Evolutionary conservation across 30 jellyfish, hydroid and myxozoan genomes (phyloP), one percentile per base, ranked within the genome.

Genomic region (Hydractinia echinata): DNA sequence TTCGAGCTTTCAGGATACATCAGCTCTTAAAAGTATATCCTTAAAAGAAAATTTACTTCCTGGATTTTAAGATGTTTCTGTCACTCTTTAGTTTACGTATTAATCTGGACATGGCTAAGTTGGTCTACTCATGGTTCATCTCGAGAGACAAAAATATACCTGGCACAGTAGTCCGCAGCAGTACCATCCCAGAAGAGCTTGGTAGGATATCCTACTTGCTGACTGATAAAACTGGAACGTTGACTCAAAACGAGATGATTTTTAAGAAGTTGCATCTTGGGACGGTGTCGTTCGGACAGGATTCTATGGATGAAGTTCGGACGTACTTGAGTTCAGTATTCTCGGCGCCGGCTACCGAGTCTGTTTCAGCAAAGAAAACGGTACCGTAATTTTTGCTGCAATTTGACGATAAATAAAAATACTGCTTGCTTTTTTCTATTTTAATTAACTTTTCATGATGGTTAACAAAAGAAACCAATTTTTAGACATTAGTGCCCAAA

Each of bases 141-240:
- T 88, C 95, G 39, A 51, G 86, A 49, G 97, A 91, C 21, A 76
- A 82, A 53, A 74, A 91, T 7, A 91, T 91, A 16, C 96, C 95
- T 0, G 96, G 78, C n/a, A 91, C 97, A 4, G 97, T 91, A 52
- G 97, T 91, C n/a, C 85, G 97, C 21, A 84, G 94, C 58, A 91
- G 97, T 78, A 91, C 97, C 69, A 91, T 91, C 14, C 95, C 97
- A 8, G 97, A 91, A 70, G 97, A 91, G 69, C 85, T 91, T 21
- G 97, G 97, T 39, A 83, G 97, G 61, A 85, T 91, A 82, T 81
- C 82, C 53, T 91, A 91, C 68, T 79, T 91, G 54, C 77, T 91
- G 61, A 58, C 97, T 15, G 97, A 91, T 73, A 91, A 91, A 91
- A 91, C 97, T 7, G 97, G 97, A 66, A 91, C 97, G 18, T 82